phyloP scores from a whole-genome alignment of 2,113 vertebrate genomes.

The Misgurnus mizolepis region DNA sequence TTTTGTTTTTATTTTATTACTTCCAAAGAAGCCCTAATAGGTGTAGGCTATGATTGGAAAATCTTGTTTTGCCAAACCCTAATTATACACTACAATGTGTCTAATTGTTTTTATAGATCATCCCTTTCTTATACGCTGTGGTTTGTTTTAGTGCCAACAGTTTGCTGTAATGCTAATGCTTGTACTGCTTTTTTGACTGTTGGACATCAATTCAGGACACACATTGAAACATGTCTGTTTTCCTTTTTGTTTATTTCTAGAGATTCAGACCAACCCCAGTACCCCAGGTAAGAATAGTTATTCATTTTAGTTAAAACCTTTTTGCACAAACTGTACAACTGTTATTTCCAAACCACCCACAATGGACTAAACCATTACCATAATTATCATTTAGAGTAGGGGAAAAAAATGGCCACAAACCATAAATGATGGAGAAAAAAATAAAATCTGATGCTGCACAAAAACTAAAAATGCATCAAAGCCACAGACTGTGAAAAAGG shows the following conservation, averaged over 20 bases:
- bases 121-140: background rate
- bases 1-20: background rate
- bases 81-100: background rate
- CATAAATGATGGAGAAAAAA: too few species aligned
- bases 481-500: too few species aligned
- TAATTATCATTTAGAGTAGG: too few species aligned
- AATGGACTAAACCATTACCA: too few species aligned
- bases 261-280: slow-evolving; percentile 44
- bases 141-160: slow-evolving; percentile 2
- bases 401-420: too few species aligned
- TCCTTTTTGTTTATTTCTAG: slow-evolving; percentile 43
- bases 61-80: background rate
- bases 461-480: too few species aligned
- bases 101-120: background rate
- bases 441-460: too few species aligned
- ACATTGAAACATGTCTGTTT: slow-evolving; percentile 33
- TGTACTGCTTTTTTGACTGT: background rate
- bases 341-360: too few species aligned
- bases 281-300: slow-evolving; percentile 44
- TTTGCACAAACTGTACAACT: background rate
- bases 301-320: background rate
- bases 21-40: slow-evolving; percentile 5
- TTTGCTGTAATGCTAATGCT: slow-evolving; percentile 3
- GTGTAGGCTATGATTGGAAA: background rate
- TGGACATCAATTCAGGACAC: slow-evolving; percentile 7